phyloP scores from a whole-genome alignment of 1,140 invertebrate species.

The Sipha flava region DNA sequence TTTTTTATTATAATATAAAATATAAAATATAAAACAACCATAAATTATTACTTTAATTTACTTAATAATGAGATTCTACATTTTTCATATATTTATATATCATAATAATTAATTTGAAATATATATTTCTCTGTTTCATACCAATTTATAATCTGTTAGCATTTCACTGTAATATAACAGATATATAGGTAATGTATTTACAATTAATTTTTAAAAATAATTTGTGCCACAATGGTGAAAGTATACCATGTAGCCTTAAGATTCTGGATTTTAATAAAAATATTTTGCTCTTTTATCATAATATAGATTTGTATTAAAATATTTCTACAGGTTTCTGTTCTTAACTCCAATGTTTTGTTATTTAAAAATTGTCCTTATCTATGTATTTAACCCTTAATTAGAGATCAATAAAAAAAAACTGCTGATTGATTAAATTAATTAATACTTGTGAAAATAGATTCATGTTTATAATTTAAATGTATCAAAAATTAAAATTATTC shows the following conservation, averaged over 20 bases:
- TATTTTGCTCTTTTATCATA: not conserved
- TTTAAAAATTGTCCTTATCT: not conserved
- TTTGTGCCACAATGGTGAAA: constrained; percentile 31
- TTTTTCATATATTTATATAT: not conserved
- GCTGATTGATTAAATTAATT: not conserved
- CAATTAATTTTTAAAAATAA: constrained; percentile 4
- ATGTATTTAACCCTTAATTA: not conserved
- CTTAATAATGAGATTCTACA: too few relatives aligned
- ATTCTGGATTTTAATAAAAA: constrained; percentile 1
- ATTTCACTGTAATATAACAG: not conserved
- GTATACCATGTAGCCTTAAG: constrained; percentile 31
- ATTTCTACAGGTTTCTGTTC: not conserved
- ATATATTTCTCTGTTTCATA: not conserved
- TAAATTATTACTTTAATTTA: not conserved
- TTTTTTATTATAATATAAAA: too few relatives aligned
- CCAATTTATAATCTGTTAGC: not conserved
- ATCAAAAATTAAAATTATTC: not conserved
- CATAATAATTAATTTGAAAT: not conserved
- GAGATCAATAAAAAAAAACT: not conserved
- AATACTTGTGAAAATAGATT: too few relatives aligned
- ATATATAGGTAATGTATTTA: not conserved
- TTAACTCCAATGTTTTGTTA: not conserved
- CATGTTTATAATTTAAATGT: too few relatives aligned
- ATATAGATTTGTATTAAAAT: constrained; percentile 33
- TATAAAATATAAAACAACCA: too few relatives aligned